Evolutionary conservation across 2,888 invertebrate genomes (phyloP).

Genomic region (Diogma glabrata): DNA sequence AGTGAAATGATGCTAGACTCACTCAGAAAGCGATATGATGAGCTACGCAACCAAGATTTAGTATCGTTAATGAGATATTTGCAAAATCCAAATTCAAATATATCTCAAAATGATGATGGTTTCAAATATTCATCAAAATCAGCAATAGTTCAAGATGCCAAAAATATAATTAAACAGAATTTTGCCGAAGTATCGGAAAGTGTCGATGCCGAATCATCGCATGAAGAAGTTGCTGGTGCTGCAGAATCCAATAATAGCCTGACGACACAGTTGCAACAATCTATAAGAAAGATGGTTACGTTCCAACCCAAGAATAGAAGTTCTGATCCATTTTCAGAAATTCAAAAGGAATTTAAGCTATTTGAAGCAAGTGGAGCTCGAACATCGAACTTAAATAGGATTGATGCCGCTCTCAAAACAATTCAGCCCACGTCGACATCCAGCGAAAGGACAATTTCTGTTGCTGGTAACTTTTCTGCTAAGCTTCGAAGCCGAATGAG

Average conservation of each 20-base stretch:
- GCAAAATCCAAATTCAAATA: background rate
- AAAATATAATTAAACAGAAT: background rate
- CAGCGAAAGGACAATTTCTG: constrained; percentile 1
- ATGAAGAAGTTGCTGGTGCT: too few relatives aligned
- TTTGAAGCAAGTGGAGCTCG: background rate
- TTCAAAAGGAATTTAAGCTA: background rate
- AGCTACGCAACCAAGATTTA: background rate
- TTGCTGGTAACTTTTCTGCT: constrained; percentile 4
- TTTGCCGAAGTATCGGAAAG: background rate
- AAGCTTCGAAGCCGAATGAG: too few relatives aligned
- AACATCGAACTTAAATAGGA: background rate
- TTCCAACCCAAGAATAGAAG: background rate
- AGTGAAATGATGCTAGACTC: background rate
- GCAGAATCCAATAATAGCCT: too few relatives aligned
- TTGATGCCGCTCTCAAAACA: too few relatives aligned
- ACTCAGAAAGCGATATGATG: background rate
- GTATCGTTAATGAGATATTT: background rate
- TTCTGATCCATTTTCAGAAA: constrained; percentile 1
- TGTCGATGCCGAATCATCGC: background rate
- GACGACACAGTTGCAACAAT: background rate
- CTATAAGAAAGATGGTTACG: background rate
- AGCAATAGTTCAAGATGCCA: background rate
- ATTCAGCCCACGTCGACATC: too few relatives aligned
- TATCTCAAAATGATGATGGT: background rate
- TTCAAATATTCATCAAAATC: too few relatives aligned